Percentiles rank a stretch among this genome's conserved stretches.
Conservation (phyloP, 2,113 vertebrate species). For the Microtus ochrogaster region DNA sequence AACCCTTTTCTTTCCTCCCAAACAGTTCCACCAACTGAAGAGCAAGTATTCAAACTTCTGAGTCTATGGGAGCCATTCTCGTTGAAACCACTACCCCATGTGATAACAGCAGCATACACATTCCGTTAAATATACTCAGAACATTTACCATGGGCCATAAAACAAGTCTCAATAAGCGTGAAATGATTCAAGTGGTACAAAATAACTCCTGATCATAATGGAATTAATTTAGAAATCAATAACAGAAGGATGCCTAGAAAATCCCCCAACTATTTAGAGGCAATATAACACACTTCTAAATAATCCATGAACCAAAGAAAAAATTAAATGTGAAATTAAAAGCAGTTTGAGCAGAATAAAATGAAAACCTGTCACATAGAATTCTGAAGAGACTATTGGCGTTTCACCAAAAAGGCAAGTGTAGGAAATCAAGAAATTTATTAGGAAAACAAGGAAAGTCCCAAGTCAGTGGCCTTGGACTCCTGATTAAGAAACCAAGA, state of each 20-base stretch:
- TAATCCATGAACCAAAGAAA: slow-evolving; percentile 51
- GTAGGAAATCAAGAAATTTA: not conserved
- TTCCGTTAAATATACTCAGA: not conserved
- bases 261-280: slow-evolving; percentile 19
- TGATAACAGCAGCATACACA: not conserved
- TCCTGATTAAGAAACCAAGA: not conserved
- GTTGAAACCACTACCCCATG: not conserved
- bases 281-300: slow-evolving; percentile 59
- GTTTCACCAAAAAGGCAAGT: not conserved
- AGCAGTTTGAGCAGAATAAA: slow-evolving; percentile 55
- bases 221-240: slow-evolving; percentile 59
- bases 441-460: slow-evolving; percentile 19
- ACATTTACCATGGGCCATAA: not conserved
- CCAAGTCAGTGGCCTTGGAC: slow-evolving; percentile 20
- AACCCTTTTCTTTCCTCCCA: not conserved
- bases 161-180: slow-evolving; percentile 13
- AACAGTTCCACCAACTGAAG: not conserved
- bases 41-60: not conserved
- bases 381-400: not conserved
- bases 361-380: not conserved
- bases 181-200: slow-evolving; percentile 51
- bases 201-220: slow-evolving; percentile 29
- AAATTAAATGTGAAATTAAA: slow-evolving; percentile 57
- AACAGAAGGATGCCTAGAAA: slow-evolving; percentile 49
- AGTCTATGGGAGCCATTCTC: not conserved